These are phyloP conservation scores for Oreochromis aureus DNA, from an alignment of 2,113 vertebrate genomes.

Conservation along the genomic window DNA sequence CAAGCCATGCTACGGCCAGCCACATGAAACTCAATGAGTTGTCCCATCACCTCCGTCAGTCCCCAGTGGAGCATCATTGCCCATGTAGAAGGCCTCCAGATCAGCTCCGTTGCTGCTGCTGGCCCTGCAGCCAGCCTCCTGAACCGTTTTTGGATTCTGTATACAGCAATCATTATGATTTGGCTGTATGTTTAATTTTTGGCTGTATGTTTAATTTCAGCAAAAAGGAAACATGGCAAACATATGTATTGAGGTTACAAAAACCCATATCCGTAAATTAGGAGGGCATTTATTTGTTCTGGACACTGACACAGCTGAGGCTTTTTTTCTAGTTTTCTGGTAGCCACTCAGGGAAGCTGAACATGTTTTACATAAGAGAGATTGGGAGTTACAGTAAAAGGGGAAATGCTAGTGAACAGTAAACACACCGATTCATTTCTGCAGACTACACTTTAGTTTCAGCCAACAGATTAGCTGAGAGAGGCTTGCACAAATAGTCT, in stretches of 20 bases:
- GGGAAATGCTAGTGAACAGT: constrained; percentile 11
- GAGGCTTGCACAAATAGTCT: constrained; percentile 34
- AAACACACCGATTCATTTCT: constrained; percentile 24
- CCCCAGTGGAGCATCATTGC: background rate
- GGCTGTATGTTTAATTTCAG: background rate
- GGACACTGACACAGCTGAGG: constrained; percentile 2
- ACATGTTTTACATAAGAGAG: constrained; percentile 41
- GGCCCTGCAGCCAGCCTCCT: background rate
- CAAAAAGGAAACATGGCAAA: background rate
- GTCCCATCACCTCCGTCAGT: background rate
- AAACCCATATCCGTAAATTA: background rate
- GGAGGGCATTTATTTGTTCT: background rate
- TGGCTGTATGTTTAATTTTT: background rate
- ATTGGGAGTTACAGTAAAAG: constrained; percentile 51
- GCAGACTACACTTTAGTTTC: constrained; percentile 37
- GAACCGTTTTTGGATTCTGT: background rate
- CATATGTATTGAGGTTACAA: background rate
- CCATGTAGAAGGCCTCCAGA: background rate
- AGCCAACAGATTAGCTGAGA: constrained; percentile 32
- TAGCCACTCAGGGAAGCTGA: background rate
- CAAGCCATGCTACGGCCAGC: background rate
- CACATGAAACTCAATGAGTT: background rate
- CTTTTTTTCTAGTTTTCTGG: background rate
- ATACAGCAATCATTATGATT: background rate
- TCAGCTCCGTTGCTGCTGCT: background rate